Conservation (phyloP, 2,888 invertebrate genomes). For the Euphydryas editha region DNA sequence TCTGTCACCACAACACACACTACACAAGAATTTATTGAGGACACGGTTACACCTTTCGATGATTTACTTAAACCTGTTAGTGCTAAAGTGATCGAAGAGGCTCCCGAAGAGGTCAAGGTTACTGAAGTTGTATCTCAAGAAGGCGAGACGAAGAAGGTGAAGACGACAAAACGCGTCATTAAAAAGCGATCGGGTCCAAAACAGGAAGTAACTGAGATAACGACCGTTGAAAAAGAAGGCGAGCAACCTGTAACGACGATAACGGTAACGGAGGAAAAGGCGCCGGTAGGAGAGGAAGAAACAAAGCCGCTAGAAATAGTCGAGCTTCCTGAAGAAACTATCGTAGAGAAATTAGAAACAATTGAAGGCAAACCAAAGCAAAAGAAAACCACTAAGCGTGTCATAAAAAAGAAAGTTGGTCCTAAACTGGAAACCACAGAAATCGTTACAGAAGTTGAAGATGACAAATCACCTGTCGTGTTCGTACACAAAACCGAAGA, state of each 20-base stretch:
- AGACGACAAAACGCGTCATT: conserved; percentile 44
- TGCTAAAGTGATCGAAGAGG: conserved; percentile 27
- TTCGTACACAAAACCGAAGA: too few species aligned
- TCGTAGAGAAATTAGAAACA: too few species aligned
- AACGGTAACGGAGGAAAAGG: conserved; percentile 1
- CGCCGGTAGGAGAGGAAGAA: background rate
- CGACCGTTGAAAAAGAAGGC: conserved; percentile 40
- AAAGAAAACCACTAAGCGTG: too few species aligned
- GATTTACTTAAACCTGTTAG: background rate
- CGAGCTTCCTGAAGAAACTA: background rate
- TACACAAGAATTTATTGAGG: conserved; percentile 51
- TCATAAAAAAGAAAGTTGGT: too few species aligned
- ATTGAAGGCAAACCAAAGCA: too few species aligned
- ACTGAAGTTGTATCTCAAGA: background rate
- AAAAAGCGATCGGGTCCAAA: conserved; percentile 46
- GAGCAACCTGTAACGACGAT: conserved; percentile 49
- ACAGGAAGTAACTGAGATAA: conserved; percentile 41
- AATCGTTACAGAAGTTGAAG: conserved; percentile 16
- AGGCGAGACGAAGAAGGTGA: background rate
- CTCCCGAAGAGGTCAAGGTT: conserved; percentile 1
- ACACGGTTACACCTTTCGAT: conserved; percentile 42
- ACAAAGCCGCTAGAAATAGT: background rate
- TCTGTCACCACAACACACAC: conserved; percentile 41
- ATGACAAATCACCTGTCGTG: too few species aligned
- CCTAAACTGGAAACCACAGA: too few species aligned